These are phyloP conservation scores for Acrobasis repandana DNA, from an alignment of 2,888 invertebrate genomes.

Conservation along the genomic window DNA sequence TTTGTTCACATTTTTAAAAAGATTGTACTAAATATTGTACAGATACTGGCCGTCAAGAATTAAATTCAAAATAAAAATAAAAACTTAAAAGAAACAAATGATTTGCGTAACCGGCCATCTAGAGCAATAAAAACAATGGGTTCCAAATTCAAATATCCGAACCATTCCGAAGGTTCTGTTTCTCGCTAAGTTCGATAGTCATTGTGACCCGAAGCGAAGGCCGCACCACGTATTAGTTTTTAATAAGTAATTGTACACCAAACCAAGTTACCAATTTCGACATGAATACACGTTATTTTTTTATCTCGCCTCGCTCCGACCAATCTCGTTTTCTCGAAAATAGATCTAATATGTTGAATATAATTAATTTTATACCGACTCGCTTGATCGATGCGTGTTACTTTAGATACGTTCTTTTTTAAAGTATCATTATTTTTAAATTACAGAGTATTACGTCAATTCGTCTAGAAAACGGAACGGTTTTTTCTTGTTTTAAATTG, in stretches of 20 bases:
- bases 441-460: slow-evolving; percentile 75
- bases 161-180: slow-evolving; percentile 49
- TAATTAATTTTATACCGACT: slow-evolving; percentile 77
- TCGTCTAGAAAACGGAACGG: slow-evolving; percentile 63
- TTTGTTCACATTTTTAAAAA: not conserved
- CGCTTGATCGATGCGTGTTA: slow-evolving; percentile 78
- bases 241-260: slow-evolving; percentile 79
- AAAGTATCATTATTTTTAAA: slow-evolving; percentile 75
- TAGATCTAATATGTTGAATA: slow-evolving; percentile 79
- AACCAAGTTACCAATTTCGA: slow-evolving; percentile 73
- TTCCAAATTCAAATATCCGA: slow-evolving; percentile 28
- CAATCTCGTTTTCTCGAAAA: slow-evolving; percentile 81
- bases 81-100: not conserved
- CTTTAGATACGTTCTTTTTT: slow-evolving; percentile 52
- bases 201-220: slow-evolving; percentile 55
- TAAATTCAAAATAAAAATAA: not conserved
- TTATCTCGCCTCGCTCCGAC: slow-evolving; percentile 59
- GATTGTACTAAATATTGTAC: not conserved
- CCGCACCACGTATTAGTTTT: slow-evolving; percentile 67
- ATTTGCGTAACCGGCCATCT: slow-evolving; percentile 14
- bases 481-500: slow-evolving; percentile 52
- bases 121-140: slow-evolving; percentile 15
- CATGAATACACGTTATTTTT: slow-evolving; percentile 73
- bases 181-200: slow-evolving; percentile 48
- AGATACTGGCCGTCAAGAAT: not conserved